phyloP scores from a whole-genome alignment of 2,113 vertebrate species.

The Odocoileus virginianus region DNA sequence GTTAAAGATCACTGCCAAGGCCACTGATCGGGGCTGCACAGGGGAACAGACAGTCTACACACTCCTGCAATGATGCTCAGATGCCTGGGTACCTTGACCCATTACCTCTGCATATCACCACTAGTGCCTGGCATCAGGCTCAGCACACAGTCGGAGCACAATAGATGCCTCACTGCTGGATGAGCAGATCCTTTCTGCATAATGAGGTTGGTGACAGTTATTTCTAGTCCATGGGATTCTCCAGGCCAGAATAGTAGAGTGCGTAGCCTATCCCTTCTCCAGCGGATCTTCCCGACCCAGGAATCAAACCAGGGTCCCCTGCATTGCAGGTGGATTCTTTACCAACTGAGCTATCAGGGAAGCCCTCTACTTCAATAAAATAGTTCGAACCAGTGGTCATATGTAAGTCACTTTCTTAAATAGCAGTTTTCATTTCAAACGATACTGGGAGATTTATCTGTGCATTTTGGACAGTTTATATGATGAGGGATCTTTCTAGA shows the following conservation, averaged over 20 bases:
- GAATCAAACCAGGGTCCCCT: neutral
- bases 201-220: neutral
- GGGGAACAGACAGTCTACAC: neutral
- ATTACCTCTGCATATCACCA: neutral
- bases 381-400: no score
- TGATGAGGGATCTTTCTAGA: neutral
- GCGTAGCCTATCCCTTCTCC: neutral
- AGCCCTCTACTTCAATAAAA: neutral
- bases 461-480: no score
- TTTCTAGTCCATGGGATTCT: neutral
- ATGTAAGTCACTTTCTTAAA: neutral
- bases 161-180: neutral
- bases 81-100: neutral
- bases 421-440: neutral
- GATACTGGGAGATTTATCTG: neutral
- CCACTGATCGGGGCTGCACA: accelerated
- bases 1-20: neutral
- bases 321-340: neutral
- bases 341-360: neutral
- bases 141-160: neutral
- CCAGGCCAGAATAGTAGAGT: neutral
- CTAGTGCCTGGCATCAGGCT: neutral
- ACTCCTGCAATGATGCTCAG: accelerated
- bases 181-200: neutral
- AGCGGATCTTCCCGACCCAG: neutral